Base-by-base conservation (phyloP, 2,113 vertebrate species). In the Prunella fulvescens region DNA sequence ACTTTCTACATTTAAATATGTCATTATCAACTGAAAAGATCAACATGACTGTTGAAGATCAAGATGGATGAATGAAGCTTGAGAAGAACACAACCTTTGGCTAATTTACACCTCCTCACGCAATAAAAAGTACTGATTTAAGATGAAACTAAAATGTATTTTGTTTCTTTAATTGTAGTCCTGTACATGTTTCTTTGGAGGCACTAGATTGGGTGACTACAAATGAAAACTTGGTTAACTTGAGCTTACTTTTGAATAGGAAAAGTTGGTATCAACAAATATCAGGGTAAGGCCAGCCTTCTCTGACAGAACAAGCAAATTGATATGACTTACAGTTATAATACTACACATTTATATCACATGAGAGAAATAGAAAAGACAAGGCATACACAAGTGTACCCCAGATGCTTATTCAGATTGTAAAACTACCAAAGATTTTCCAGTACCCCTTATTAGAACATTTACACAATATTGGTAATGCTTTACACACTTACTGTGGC, bases 401-500 rank as follows among this genome's bases (percentile, higher is more conserved):
- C 58, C 42, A 66, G n/a, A 57, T 61, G n/a, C 5, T 95, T 86
- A 77, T 81, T 80, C 11, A 31, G 17, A 77, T 20, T 11, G 16
- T 44, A 67, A 87, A 91, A 61, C 23, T 42, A 73, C 4, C 8
- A 13, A 48, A 76, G 44, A 77, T 54, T 93, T 91, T 73, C 66
- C 74, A 86, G 12, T 15, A 37, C 12, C 37, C n/a, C 23, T 61
- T 76, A 61, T 35, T 53, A 65, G 37, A 85, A 77, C 12, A 54
- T 77, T 67, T 60, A 45, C n/a, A 83, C 15, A 77, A 28, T 26
- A 50, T 4, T 33, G 11, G 28, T 57, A 51, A 39, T 74, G 42
- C 6, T 39, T 8, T 10, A 48, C 69, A 96, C 61, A 99, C 99
- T 97, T 98, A 99, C 99, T 99, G 99, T 95, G 99, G 98, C 99